These are phyloP conservation scores for Ibidorhyncha struthersii DNA, from an alignment of 2,113 vertebrate species.

Conservation along the genomic window DNA sequence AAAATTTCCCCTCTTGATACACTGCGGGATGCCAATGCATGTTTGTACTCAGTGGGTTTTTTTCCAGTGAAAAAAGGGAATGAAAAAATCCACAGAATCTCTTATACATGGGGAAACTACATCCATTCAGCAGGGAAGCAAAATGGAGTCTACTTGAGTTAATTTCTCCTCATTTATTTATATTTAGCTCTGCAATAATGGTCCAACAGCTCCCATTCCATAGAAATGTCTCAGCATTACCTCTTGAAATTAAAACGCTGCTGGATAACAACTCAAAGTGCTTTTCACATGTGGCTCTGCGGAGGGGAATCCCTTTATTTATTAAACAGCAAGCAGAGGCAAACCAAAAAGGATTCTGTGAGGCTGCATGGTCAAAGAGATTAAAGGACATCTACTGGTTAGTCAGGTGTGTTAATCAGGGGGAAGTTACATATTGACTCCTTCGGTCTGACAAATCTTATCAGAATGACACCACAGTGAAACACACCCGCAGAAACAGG, in stretches of 20 bases:
- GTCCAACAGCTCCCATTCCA: neutral
- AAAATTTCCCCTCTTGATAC: conserved; percentile 14
- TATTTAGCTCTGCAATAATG: neutral
- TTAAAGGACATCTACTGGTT: neutral
- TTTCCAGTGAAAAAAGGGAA: neutral
- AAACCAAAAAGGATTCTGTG: neutral
- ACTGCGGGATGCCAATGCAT: neutral
- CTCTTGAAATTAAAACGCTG: neutral
- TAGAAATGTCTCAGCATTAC: neutral
- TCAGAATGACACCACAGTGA: neutral
- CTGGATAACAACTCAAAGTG: neutral
- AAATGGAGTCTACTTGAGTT: neutral
- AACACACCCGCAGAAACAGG: neutral
- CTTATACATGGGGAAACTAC: neutral
- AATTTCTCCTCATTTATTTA: conserved; percentile 8
- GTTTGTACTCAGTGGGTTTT: conserved; percentile 15
- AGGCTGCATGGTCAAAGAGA: neutral
- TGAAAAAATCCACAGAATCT: neutral
- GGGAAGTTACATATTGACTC: neutral
- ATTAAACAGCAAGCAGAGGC: neutral
- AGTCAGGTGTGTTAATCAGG: neutral
- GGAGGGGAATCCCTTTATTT: neutral
- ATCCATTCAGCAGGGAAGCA: neutral
- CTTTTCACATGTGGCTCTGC: neutral
- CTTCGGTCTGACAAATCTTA: neutral